A percentile compares a stretch with the other conserved stretches of the same genome.
phyloP scores from a whole-genome alignment of 2,888 invertebrate species.

The Operophtera brumata region DNA sequence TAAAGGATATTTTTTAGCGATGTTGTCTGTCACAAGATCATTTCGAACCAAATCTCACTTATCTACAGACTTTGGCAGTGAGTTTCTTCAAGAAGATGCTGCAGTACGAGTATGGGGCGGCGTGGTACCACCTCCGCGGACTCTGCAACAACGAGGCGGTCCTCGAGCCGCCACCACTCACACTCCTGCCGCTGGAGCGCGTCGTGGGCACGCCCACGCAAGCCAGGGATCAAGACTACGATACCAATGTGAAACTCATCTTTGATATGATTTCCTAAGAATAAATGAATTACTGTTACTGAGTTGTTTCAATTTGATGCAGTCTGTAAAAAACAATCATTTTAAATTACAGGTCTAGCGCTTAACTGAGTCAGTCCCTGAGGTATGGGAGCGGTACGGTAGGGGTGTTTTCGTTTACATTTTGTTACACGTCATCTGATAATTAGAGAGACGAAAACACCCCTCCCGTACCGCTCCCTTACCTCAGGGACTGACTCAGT shows the following conservation, averaged over 20 bases:
- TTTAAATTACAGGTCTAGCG: too few species aligned
- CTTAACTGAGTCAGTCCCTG: too few species aligned
- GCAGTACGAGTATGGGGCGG: slow-evolving; percentile 66
- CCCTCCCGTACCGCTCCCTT: too few species aligned
- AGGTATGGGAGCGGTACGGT: too few species aligned
- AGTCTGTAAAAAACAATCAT: too few species aligned
- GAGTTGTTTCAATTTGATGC: slow-evolving; percentile 12
- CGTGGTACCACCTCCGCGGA: slow-evolving; percentile 57
- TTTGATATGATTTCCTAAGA: slow-evolving; percentile 42
- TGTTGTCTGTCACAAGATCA: too few species aligned
- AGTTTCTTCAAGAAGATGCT: slow-evolving; percentile 75
- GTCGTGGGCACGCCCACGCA: slow-evolving; percentile 53
- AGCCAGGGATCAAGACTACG: slow-evolving; percentile 47
- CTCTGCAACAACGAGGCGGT: slow-evolving; percentile 50
- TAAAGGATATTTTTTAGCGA: too few species aligned
- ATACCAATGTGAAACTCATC: slow-evolving; percentile 57
- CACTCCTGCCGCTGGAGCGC: slow-evolving; percentile 38
- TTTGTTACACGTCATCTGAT: too few species aligned
- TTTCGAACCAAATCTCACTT: background rate
- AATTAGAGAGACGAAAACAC: too few species aligned
- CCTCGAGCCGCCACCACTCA: slow-evolving; percentile 41
- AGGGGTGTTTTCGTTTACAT: too few species aligned
- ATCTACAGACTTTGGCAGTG: slow-evolving; percentile 71
- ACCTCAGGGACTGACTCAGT: too few species aligned
- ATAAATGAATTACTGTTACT: slow-evolving; percentile 32